phyloP scores from a whole-genome alignment of 2,888 invertebrate species.

The Oscheius sp. region DNA sequence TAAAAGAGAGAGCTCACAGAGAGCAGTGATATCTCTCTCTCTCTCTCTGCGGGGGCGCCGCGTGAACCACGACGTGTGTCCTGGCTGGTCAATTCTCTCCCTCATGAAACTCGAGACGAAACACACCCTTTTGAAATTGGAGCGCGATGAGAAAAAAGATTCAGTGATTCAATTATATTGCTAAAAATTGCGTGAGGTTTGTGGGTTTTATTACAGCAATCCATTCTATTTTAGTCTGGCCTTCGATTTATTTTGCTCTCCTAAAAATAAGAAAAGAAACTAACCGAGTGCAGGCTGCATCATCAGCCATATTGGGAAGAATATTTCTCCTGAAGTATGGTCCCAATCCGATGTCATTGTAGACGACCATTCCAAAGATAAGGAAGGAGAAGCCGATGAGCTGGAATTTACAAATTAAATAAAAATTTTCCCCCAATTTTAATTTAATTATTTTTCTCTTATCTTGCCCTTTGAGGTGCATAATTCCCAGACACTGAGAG shows the following conservation, averaged over 20 bases:
- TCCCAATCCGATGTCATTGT: slow-evolving; percentile 73
- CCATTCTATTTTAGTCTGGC: not conserved
- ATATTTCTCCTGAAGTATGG: slow-evolving; percentile 61
- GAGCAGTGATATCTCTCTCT: no score
- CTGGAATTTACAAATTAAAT: slow-evolving; percentile 44
- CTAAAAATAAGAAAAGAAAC: not conserved
- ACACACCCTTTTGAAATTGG: no score
- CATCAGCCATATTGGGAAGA: slow-evolving; percentile 10
- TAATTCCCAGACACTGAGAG: not conserved
- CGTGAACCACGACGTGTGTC: not conserved
- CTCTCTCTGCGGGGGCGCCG: not conserved
- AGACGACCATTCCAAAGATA: slow-evolving; percentile 83
- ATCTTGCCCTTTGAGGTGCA: not conserved
- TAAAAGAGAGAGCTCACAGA: no score
- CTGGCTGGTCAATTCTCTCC: no score
- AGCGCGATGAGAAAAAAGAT: not conserved
- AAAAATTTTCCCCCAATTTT: no score
- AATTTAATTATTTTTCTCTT: not conserved
- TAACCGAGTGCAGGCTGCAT: not conserved
- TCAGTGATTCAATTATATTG: not conserved
- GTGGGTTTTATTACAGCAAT: not conserved
- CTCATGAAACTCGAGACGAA: no score
- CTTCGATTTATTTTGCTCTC: no score
- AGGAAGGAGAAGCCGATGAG: slow-evolving; percentile 81
- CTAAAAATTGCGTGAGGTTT: no score